These are phyloP conservation scores for Antigone vipio DNA, from an alignment of 2,113 vertebrate species.

Conservation along the genomic window DNA sequence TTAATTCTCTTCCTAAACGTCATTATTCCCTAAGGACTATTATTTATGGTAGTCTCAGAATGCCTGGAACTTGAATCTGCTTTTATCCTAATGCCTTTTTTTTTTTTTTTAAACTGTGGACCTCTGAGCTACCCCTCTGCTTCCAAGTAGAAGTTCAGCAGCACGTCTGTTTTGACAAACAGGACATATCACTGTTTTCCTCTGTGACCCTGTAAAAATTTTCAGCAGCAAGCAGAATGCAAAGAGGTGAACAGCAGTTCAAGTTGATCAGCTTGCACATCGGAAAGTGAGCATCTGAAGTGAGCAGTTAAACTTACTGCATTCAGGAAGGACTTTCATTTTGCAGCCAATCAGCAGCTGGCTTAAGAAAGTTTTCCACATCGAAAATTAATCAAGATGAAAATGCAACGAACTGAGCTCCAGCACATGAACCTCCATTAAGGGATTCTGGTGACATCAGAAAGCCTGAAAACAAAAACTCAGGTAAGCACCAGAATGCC, in stretches of 20 bases:
- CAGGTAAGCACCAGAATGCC: background rate
- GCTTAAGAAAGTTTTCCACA: conserved; percentile 3
- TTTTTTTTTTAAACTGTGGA: background rate
- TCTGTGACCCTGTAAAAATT: background rate
- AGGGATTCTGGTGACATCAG: background rate
- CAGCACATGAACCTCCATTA: background rate
- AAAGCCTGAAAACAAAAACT: conserved; percentile 22
- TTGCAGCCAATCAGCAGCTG: background rate
- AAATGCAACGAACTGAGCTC: background rate
- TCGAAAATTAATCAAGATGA: conserved; percentile 37
- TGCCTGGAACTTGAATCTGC: background rate
- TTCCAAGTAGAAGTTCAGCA: background rate
- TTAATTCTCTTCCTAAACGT: conserved; percentile 11
- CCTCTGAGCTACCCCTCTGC: background rate
- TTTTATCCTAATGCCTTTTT: background rate
- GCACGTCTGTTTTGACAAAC: background rate
- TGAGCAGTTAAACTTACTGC: background rate
- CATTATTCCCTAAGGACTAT: background rate
- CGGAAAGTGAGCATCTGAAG: background rate
- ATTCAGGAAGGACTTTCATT: background rate
- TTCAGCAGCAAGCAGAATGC: background rate
- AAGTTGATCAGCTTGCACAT: conserved; percentile 5
- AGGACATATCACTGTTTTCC: background rate
- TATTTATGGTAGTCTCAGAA: background rate
- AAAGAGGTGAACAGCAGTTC: conserved; percentile 10